These are phyloP conservation scores for Lochmaea crataegi DNA, from an alignment of 2,888 invertebrate species.

Conservation along the genomic window DNA sequence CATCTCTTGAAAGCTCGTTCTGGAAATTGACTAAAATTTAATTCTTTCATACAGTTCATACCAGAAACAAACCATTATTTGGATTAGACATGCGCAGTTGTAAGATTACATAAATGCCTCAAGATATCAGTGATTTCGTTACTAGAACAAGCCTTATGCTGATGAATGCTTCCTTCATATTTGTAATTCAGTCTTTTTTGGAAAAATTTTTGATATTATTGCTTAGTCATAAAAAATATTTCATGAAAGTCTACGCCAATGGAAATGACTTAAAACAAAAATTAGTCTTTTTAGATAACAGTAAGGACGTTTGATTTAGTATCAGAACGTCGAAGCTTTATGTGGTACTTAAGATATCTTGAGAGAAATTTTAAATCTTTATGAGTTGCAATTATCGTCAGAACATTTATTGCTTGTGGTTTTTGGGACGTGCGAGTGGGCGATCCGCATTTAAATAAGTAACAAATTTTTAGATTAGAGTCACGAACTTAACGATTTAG, in stretches of 20 bases:
- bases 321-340: slow-evolving; percentile 20
- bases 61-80: too few species aligned
- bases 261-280: not conserved
- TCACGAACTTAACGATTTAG: not conserved
- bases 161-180: too few species aligned
- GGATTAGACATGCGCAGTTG: too few species aligned
- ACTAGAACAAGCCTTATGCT: too few species aligned
- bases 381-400: slow-evolving; percentile 17
- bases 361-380: slow-evolving; percentile 20
- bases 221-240: too few species aligned
- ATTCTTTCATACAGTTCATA: too few species aligned
- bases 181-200: too few species aligned
- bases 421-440: slow-evolving; percentile 5
- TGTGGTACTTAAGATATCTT: slow-evolving; percentile 27
- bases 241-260: not conserved
- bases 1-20: too few species aligned
- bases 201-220: too few species aligned
- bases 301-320: slow-evolving; percentile 27
- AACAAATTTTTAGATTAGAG: not conserved
- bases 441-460: slow-evolving; percentile 8
- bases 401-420: slow-evolving; percentile 22
- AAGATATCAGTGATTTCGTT: too few species aligned
- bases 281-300: slow-evolving; percentile 19
- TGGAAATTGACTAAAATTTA: too few species aligned
- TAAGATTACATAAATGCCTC: too few species aligned